Conservation (phyloP, 1,140 invertebrate species). For the Proctacanthus coquilletti region DNA sequence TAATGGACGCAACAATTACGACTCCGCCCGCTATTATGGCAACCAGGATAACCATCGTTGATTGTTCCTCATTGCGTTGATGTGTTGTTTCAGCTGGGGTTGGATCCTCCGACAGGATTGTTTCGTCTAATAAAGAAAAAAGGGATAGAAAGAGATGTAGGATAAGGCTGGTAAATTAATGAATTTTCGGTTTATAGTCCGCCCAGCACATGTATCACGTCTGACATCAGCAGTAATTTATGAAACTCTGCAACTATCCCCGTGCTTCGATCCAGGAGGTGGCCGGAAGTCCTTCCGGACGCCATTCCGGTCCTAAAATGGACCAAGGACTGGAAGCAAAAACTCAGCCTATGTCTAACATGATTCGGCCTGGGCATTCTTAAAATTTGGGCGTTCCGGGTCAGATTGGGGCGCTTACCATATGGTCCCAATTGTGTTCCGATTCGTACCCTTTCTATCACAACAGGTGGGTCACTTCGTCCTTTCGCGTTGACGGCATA, state of each 20-base stretch:
- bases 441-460: slow-evolving; percentile 40
- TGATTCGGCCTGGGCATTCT: no score
- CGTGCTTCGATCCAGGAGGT: no score
- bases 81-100: slow-evolving; percentile 30
- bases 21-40: slow-evolving; percentile 27
- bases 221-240: no score
- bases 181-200: no score
- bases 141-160: neutral
- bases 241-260: no score
- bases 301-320: no score
- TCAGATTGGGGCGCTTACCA: slow-evolving; percentile 18
- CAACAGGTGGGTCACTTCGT: slow-evolving; percentile 42
- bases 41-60: slow-evolving; percentile 26
- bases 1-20: slow-evolving; percentile 30
- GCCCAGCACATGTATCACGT: no score
- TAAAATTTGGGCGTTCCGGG: neutral
- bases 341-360: no score
- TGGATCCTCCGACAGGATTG: slow-evolving; percentile 28
- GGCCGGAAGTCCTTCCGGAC: no score
- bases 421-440: slow-evolving; percentile 31
- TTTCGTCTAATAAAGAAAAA: slow-evolving; percentile 20
- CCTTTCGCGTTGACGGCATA: slow-evolving; percentile 58
- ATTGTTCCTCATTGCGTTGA: slow-evolving; percentile 28
- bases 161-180: neutral
- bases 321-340: no score